Conservation (phyloP, 2,797 vertebrate genomes). For the Sebastes glaucus region DNA sequence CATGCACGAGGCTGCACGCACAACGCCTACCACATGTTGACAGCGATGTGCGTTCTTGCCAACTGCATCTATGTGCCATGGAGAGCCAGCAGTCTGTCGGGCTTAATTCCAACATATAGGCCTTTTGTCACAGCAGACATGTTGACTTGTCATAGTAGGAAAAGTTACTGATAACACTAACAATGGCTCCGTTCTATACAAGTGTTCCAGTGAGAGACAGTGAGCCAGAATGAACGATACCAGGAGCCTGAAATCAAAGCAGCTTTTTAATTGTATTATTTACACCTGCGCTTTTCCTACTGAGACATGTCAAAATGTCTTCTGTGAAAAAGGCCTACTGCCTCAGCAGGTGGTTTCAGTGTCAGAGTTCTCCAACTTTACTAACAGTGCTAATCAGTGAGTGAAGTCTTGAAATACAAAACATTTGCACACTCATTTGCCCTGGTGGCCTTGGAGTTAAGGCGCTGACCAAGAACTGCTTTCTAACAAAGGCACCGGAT, state of each 20-base stretch:
- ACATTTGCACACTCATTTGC: neutral
- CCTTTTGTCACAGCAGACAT: neutral
- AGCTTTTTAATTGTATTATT: neutral
- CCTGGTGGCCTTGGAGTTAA: neutral
- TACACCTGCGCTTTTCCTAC: no score
- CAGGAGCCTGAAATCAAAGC: no score
- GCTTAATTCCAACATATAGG: neutral
- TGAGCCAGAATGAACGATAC: no score
- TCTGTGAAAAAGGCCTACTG: neutral
- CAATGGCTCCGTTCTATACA: no score
- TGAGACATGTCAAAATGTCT: neutral
- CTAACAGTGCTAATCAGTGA: neutral
- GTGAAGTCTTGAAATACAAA: neutral
- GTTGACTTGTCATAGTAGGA: neutral
- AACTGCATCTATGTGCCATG: neutral
- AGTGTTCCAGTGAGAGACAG: no score
- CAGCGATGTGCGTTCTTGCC: neutral
- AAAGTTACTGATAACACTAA: neutral
- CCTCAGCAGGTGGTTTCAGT: neutral
- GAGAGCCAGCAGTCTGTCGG: neutral
- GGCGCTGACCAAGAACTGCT: neutral
- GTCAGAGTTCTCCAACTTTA: neutral
- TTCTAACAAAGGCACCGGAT: neutral
- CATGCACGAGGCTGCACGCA: conserved; percentile 19
- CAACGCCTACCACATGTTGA: conserved; percentile 39